Evolutionary conservation across 1,140 invertebrate species (phyloP).

Genomic region (Solen grandis): DNA sequence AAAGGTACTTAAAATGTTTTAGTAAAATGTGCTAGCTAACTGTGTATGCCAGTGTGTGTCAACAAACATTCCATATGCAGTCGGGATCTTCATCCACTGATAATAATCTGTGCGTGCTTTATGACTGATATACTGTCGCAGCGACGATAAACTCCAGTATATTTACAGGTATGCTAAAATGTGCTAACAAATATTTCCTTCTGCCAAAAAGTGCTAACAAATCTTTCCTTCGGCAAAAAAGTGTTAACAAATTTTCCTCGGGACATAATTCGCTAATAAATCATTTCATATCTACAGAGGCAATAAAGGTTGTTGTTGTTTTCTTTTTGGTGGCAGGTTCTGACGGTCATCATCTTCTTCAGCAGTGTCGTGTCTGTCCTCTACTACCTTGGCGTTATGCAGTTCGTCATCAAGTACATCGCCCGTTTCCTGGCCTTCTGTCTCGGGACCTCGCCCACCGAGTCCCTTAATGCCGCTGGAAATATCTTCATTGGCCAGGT

Average conservation of each 20-base stretch:
- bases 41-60: too few species aligned
- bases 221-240: neutral
- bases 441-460: constrained; percentile 71
- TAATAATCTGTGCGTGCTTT: too few species aligned
- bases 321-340: too few species aligned
- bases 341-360: constrained; percentile 75
- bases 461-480: constrained; percentile 75
- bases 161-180: too few species aligned
- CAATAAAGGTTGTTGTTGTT: neutral
- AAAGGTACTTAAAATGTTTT: too few species aligned
- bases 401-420: constrained; percentile 67
- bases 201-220: too few species aligned
- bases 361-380: constrained; percentile 71
- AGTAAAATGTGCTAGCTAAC: too few species aligned
- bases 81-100: too few species aligned
- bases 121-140: too few species aligned
- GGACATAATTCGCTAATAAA: neutral
- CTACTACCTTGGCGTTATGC: constrained; percentile 77
- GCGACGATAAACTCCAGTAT: too few species aligned
- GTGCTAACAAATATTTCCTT: too few species aligned
- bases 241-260: neutral
- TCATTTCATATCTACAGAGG: neutral
- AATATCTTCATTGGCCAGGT: constrained; percentile 79
- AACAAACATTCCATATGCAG: too few species aligned
- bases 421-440: constrained; percentile 68